Evolutionary conservation across 2,113 vertebrate genomes (phyloP).

Genomic region (Numida meleagris): DNA sequence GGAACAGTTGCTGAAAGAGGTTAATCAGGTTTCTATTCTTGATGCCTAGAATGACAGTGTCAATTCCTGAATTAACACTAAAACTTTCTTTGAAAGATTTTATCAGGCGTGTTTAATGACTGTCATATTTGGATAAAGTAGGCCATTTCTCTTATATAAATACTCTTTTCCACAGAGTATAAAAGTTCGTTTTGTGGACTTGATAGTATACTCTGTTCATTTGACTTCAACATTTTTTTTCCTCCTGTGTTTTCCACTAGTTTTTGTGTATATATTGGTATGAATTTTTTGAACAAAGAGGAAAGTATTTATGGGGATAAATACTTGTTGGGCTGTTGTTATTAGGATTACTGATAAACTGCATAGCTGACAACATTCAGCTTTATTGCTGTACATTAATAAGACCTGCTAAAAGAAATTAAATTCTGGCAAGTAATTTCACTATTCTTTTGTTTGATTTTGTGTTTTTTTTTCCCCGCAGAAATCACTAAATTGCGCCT

Average conservation of each 20-base stretch:
- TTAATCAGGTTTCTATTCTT: background rate
- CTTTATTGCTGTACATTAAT: background rate
- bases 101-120: background rate
- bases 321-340: background rate
- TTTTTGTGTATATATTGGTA: background rate
- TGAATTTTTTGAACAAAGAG: background rate
- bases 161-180: background rate
- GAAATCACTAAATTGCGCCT: slow-evolving; percentile 77
- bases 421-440: background rate
- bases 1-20: background rate
- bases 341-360: background rate
- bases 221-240: background rate
- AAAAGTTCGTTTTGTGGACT: background rate
- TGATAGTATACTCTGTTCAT: background rate
- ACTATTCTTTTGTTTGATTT: background rate
- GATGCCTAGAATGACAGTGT: background rate
- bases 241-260: background rate
- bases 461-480: background rate
- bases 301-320: background rate
- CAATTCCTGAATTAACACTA: background rate
- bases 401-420: background rate
- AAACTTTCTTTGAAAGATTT: background rate
- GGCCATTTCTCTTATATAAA: background rate
- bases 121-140: background rate
- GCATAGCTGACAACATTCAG: background rate